Percentiles rank a stretch among this genome's conserved stretches.
Evolutionary conservation across 2,113 vertebrate genomes (phyloP).

Genomic region (Myxocyprinus asiaticus): DNA sequence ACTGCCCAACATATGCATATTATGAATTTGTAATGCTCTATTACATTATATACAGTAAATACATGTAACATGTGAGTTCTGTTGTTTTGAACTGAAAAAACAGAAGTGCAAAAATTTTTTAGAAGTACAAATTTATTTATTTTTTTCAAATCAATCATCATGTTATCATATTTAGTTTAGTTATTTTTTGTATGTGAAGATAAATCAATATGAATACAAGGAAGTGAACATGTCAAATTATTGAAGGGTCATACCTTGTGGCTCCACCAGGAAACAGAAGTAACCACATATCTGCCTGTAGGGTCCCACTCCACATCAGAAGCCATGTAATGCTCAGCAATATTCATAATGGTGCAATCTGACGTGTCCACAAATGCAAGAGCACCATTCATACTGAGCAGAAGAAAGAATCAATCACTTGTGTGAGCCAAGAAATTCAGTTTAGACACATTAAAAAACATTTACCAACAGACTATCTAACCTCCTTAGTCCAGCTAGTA

Average conservation of each 20-base stretch:
- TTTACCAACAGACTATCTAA: slow-evolving; percentile 61
- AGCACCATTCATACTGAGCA: slow-evolving; percentile 92
- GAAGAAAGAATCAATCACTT: not conserved
- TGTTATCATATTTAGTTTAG: too few species aligned
- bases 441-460: not conserved
- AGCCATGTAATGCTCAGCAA: slow-evolving; percentile 96
- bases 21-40: too few species aligned
- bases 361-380: slow-evolving; percentile 95
- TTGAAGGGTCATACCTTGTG: slow-evolving; percentile 81
- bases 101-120: too few species aligned
- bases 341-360: slow-evolving; percentile 98
- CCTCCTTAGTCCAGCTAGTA: slow-evolving; percentile 95
- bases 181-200: too few species aligned
- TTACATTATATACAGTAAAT: too few species aligned
- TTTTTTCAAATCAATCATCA: too few species aligned
- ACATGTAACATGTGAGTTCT: too few species aligned
- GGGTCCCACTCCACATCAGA: slow-evolving; percentile 98
- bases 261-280: slow-evolving; percentile 98
- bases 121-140: too few species aligned
- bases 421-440: not conserved
- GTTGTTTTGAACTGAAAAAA: too few species aligned
- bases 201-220: too few species aligned
- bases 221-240: too few species aligned
- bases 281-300: slow-evolving; percentile 91
- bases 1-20: too few species aligned